Evolutionary conservation across 2,113 vertebrate species (phyloP).

Genomic region (Syrrhaptes paradoxus): DNA sequence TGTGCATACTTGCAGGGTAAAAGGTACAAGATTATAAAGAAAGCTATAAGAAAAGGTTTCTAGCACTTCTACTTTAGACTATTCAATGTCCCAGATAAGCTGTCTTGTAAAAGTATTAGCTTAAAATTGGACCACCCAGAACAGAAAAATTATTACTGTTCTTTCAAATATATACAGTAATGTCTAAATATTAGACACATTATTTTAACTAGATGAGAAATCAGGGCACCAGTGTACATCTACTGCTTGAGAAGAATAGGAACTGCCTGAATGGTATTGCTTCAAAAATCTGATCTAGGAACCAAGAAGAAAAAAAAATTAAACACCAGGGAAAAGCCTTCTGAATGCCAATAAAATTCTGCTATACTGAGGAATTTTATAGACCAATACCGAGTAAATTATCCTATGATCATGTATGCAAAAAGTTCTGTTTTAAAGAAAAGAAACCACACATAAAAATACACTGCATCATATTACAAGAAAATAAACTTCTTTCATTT

Average conservation of each 20-base stretch:
- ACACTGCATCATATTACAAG: not conserved
- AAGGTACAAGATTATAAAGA: not conserved
- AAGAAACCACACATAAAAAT: not conserved
- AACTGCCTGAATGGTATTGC: not conserved
- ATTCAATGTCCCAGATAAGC: not conserved
- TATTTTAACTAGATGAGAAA: conserved; percentile 14
- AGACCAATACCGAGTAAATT: not conserved
- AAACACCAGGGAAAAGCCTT: not conserved
- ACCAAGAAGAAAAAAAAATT: not conserved
- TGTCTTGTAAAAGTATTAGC: not conserved
- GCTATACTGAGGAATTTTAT: not conserved
- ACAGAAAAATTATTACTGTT: not conserved
- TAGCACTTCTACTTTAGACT: not conserved
- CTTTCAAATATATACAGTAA: not conserved
- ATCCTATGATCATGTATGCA: not conserved
- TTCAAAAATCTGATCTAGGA: not conserved
- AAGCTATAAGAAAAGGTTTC: not conserved
- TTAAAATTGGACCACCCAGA: not conserved
- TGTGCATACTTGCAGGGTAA: not conserved
- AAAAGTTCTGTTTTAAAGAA: not conserved
- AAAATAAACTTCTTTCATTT: not conserved
- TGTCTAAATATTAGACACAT: not conserved
- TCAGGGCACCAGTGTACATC: not conserved
- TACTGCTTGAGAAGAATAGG: not conserved
- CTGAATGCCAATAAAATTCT: not conserved